These are phyloP conservation scores for Tribolium castaneum DNA, from an alignment of 1,140 invertebrate genomes.

Conservation along the genomic window DNA sequence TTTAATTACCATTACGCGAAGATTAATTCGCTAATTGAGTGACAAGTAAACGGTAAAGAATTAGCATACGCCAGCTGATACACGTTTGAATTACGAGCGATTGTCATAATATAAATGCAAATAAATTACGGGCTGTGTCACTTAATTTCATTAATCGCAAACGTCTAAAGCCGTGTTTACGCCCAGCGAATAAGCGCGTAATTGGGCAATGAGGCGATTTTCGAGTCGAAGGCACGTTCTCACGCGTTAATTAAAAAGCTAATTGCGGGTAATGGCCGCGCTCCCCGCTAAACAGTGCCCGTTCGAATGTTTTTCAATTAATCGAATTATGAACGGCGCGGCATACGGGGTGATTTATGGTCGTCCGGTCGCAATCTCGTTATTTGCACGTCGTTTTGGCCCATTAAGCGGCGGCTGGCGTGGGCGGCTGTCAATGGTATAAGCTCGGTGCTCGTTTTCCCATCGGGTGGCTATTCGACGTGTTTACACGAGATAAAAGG, in stretches of 20 bases:
- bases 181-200: conserved; percentile 21
- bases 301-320: conserved; percentile 15
- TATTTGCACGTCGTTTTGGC: conserved; percentile 4
- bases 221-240: conserved; percentile 6
- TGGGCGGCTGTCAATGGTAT: conserved; percentile 3
- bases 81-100: conserved; percentile 20
- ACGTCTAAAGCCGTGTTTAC: conserved; percentile 13
- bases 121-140: conserved; percentile 29
- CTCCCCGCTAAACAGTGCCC: neutral
- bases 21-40: conserved; percentile 32
- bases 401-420: neutral
- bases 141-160: conserved; percentile 20
- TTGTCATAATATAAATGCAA: conserved; percentile 34
- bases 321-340: conserved; percentile 3
- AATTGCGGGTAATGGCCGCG: conserved; percentile 10
- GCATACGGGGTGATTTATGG: neutral
- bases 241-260: conserved; percentile 33
- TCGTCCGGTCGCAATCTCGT: conserved; percentile 3
- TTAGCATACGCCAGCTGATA: conserved; percentile 23
- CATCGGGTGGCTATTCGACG: conserved; percentile 3
- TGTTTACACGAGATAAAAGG: conserved; percentile 33
- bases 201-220: conserved; percentile 40
- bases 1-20: conserved; percentile 10
- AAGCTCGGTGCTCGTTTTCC: neutral
- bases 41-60: conserved; percentile 32